Conservation (phyloP, 2,797 vertebrate species). For the Tangara arthus region DNA sequence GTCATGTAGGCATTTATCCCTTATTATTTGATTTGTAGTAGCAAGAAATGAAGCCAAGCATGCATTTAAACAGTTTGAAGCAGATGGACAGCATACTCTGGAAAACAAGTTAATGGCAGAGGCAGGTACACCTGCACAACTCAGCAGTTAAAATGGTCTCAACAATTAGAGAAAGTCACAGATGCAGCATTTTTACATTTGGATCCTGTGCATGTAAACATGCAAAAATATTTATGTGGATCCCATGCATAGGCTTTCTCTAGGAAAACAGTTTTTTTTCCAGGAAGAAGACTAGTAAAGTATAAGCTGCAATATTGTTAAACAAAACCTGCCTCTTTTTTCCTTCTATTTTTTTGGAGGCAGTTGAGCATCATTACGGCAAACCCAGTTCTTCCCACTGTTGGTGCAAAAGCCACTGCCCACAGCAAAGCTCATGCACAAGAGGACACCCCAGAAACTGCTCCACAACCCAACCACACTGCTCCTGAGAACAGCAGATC, state of each 20-base stretch:
- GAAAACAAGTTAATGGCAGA: constrained; percentile 2
- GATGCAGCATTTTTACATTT: neutral
- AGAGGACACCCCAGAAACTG: neutral
- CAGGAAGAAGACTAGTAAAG: neutral
- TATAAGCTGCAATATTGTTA: neutral
- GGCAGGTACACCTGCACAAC: neutral
- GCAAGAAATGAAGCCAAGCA: neutral
- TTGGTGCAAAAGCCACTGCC: neutral
- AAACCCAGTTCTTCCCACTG: neutral
- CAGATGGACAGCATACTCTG: neutral
- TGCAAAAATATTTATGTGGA: neutral
- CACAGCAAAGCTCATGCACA: neutral
- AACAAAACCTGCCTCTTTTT: neutral
- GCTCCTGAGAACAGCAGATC: neutral
- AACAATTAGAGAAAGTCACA: neutral
- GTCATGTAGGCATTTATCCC: neutral
- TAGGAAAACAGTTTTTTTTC: neutral
- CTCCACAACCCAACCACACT: neutral
- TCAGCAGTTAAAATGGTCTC: neutral
- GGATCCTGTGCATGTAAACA: neutral
- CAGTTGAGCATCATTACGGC: neutral
- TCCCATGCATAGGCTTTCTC: neutral
- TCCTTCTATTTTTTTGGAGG: neutral
- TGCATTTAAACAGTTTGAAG: neutral
- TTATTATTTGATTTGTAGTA: constrained; percentile 13